Conservation (phyloP, 2,113 vertebrate species). For the Seriola rivoliana region DNA sequence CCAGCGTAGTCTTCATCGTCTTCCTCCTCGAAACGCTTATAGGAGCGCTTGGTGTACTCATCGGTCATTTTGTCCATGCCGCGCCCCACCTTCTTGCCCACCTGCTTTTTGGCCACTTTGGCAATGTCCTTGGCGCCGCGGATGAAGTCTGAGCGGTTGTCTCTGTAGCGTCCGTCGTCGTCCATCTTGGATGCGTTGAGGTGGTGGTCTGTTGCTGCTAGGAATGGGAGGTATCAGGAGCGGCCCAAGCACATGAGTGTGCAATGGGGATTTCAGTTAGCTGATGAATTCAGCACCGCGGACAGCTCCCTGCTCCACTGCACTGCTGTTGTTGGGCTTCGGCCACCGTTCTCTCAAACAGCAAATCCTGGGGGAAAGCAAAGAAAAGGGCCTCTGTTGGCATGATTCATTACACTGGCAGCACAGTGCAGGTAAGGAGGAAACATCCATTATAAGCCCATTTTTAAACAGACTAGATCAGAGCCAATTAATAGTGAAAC, state of each 20-base stretch:
- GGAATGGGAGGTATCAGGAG: constrained; percentile 71
- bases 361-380: constrained; percentile 51
- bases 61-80: constrained; percentile 92
- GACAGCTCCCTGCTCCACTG: constrained; percentile 62
- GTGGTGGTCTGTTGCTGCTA: constrained; percentile 51
- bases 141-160: constrained; percentile 93
- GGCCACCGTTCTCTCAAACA: not conserved
- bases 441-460: not conserved
- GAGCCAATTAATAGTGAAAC: constrained; percentile 20
- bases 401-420: constrained; percentile 14
- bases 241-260: constrained; percentile 73
- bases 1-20: constrained; percentile 91
- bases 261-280: constrained; percentile 40
- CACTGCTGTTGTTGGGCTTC: constrained; percentile 27
- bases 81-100: constrained; percentile 92
- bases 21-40: constrained; percentile 95
- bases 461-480: constrained; percentile 27
- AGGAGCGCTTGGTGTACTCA: constrained; percentile 95
- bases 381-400: constrained; percentile 25
- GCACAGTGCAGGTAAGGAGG: not conserved
- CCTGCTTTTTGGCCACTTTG: constrained; percentile 95
- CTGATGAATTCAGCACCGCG: constrained; percentile 68
- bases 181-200: constrained; percentile 86
- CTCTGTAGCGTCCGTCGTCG: constrained; percentile 88
- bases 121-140: constrained; percentile 97